These are phyloP conservation scores for Mesoclemmys tuberculata DNA, from an alignment of 2,113 vertebrate species.

Conservation along the genomic window DNA sequence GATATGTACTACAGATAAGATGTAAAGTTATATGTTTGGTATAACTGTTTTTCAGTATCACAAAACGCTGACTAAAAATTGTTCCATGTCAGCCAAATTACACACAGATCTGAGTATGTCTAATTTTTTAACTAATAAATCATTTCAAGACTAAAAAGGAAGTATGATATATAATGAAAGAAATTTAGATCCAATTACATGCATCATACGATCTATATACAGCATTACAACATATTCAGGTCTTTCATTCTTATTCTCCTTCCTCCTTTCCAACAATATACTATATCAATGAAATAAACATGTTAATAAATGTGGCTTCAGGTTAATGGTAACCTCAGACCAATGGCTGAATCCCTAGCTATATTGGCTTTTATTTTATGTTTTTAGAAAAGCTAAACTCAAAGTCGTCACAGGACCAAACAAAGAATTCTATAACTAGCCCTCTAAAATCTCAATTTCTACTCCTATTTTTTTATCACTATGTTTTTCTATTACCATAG, in stretches of 20 bases:
- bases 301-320: background rate
- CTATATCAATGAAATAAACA: background rate
- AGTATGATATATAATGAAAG: background rate
- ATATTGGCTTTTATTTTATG: background rate
- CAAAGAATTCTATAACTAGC: background rate
- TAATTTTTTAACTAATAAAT: conserved; percentile 39
- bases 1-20: conserved; percentile 51
- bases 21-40: conserved; percentile 9
- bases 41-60: background rate
- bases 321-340: background rate
- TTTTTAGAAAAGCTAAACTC: background rate
- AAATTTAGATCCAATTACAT: background rate
- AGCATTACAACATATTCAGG: background rate
- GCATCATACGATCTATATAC: background rate
- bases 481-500: background rate
- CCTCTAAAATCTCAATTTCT: background rate
- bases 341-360: background rate
- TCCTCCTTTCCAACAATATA: background rate
- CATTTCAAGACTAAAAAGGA: background rate
- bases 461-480: background rate
- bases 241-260: background rate
- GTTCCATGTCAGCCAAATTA: background rate
- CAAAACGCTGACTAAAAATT: conserved; percentile 18
- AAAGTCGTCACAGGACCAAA: background rate
- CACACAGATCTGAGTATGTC: background rate